These are phyloP conservation scores for Drosophila insularis DNA, from an alignment of 1,140 invertebrate genomes.

Conservation along the genomic window DNA sequence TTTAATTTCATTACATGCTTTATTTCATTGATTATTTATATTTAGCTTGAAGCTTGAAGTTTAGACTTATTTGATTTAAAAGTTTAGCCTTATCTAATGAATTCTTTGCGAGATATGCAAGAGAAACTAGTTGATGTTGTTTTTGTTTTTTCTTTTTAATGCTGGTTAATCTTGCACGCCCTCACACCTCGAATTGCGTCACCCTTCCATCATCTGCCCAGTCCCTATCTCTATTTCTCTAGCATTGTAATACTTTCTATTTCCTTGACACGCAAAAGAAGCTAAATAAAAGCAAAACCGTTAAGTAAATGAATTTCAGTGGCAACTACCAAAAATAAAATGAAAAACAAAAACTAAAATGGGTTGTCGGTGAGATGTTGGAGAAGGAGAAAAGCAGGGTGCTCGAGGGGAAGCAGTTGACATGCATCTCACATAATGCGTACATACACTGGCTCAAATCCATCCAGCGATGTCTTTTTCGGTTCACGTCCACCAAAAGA, in stretches of 20 bases:
- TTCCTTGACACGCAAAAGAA: conserved; percentile 21
- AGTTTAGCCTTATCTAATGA: background rate
- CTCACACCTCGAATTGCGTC: background rate
- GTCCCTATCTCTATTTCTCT: background rate
- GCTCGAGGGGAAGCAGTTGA: conserved; percentile 42
- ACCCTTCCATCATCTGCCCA: background rate
- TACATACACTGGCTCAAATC: conserved; percentile 27
- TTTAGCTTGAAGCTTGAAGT: too few species aligned
- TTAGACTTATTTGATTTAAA: too few species aligned
- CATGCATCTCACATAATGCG: conserved; percentile 78
- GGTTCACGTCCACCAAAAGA: conserved; percentile 65
- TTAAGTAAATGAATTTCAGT: conserved; percentile 72
- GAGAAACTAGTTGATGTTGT: background rate
- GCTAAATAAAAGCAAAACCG: conserved; percentile 42
- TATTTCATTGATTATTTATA: too few species aligned
- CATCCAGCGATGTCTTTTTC: conserved; percentile 43
- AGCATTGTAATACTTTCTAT: conserved; percentile 19
- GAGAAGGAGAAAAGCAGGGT: background rate
- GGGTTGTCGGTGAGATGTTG: too few species aligned
- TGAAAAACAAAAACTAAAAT: conserved; percentile 23
- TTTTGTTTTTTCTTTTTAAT: background rate
- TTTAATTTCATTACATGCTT: too few species aligned
- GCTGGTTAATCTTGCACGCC: conserved; percentile 11
- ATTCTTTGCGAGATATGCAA: background rate
- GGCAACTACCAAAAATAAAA: conserved; percentile 38